These are phyloP conservation scores for Thaumetopoea pityocampa DNA, from an alignment of 1,140 invertebrate genomes.

Conservation along the genomic window DNA sequence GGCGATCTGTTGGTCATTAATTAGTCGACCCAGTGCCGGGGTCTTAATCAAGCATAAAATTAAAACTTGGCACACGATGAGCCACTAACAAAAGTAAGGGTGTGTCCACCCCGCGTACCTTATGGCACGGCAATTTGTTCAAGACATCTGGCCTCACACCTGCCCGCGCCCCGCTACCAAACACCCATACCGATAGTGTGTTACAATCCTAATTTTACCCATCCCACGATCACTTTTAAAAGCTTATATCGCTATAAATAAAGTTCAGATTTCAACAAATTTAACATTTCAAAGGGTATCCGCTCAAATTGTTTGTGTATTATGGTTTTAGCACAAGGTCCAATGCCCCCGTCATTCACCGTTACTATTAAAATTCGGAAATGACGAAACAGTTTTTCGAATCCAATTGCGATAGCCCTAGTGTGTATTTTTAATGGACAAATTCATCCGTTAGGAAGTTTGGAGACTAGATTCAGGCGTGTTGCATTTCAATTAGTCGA, in stretches of 20 bases:
- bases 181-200: conserved; percentile 57
- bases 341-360: conserved; percentile 67
- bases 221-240: conserved; percentile 9
- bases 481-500: conserved; percentile 57
- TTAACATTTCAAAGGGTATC: too few relatives aligned
- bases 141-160: conserved; percentile 74
- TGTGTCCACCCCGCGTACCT: conserved; percentile 64
- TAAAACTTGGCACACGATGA: conserved; percentile 73
- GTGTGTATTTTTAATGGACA: conserved; percentile 56
- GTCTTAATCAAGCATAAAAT: conserved; percentile 74
- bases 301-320: conserved; percentile 43
- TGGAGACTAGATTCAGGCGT: conserved; percentile 39
- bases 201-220: conserved; percentile 23
- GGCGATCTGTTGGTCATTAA: conserved; percentile 66
- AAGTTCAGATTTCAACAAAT: conserved; percentile 33
- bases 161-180: conserved; percentile 50
- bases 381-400: conserved; percentile 68
- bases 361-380: conserved; percentile 70
- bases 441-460: conserved; percentile 53
- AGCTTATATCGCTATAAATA: conserved; percentile 20
- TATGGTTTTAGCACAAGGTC: conserved; percentile 67
- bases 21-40: conserved; percentile 56
- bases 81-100: conserved; percentile 61
- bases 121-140: conserved; percentile 72
- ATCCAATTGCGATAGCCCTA: conserved; percentile 58